phyloP scores from a whole-genome alignment of 1,140 invertebrate species.

The Drosophila pruinosa region DNA sequence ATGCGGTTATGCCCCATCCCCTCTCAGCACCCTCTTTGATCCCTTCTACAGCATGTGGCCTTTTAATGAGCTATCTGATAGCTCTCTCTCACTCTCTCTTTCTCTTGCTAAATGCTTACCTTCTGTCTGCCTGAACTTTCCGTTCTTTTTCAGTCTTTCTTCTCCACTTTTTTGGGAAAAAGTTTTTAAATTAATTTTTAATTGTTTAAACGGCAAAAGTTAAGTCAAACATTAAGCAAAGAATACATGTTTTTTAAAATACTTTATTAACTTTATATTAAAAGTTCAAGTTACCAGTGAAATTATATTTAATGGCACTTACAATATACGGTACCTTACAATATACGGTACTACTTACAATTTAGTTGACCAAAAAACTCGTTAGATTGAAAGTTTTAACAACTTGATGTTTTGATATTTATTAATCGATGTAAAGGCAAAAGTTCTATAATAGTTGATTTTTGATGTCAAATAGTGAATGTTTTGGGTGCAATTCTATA shows the following conservation, averaged over 20 bases:
- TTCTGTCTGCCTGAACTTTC: not conserved
- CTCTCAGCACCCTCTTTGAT: not conserved
- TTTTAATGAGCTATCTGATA: conserved; percentile 67
- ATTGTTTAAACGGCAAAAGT: conserved; percentile 63
- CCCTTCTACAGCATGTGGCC: conserved; percentile 53
- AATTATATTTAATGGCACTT: not conserved
- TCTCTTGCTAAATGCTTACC: not conserved
- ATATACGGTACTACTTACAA: too few relatives aligned
- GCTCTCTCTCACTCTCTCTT: conserved; percentile 4
- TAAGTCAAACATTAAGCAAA: conserved; percentile 12
- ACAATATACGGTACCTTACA: too few relatives aligned
- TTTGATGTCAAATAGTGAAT: too few relatives aligned
- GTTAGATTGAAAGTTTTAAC: too few relatives aligned
- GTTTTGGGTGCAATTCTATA: not conserved
- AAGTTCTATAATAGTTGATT: too few relatives aligned
- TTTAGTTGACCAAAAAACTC: too few relatives aligned
- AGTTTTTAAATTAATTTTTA: conserved; percentile 74
- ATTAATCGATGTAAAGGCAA: too few relatives aligned
- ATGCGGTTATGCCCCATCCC: conserved; percentile 26
- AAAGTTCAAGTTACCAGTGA: not conserved
- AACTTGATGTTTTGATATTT: too few relatives aligned
- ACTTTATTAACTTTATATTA: not conserved
- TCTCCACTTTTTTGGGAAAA: conserved; percentile 36
- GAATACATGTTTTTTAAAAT: not conserved
- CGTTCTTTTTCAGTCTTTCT: conserved; percentile 35